A percentile compares a stretch with the other conserved stretches of the same genome.
phyloP scores from a whole-genome alignment of 2,888 invertebrate genomes.

The Macrophya annulata region DNA sequence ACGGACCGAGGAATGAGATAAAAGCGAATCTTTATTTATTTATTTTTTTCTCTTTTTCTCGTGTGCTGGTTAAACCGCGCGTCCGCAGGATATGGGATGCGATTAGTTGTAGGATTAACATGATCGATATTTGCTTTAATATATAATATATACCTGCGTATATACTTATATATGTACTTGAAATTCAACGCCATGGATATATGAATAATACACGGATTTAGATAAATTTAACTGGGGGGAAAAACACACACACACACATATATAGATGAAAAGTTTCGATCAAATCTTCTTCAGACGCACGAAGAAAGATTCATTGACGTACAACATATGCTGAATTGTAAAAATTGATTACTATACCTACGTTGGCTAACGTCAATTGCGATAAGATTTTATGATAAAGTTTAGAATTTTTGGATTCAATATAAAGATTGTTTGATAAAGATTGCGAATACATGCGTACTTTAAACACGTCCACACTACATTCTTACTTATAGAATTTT shows the following conservation, averaged over 20 bases:
- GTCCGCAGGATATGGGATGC: neutral
- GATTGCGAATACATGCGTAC: neutral
- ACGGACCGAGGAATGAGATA: slow-evolving; percentile 33
- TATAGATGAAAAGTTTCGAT: neutral
- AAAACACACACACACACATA: neutral
- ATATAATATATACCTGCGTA: neutral
- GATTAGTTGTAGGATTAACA: neutral
- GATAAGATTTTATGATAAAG: slow-evolving; percentile 22
- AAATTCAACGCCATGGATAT: neutral
- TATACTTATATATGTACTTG: neutral
- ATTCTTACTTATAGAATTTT: neutral
- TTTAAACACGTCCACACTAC: neutral
- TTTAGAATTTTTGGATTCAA: neutral
- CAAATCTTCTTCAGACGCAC: slow-evolving; percentile 29
- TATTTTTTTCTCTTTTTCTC: no score
- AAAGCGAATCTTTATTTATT: neutral
- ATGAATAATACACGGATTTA: slow-evolving; percentile 12
- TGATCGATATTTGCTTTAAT: neutral
- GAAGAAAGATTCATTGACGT: slow-evolving; percentile 28
- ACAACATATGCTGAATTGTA: neutral
- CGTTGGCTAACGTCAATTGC: slow-evolving; percentile 12
- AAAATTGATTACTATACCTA: neutral
- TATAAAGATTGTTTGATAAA: slow-evolving; percentile 1
- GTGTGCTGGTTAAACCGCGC: neutral
- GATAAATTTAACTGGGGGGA: neutral